These are phyloP conservation scores for Muschampia plurimacula DNA, from an alignment of 2,888 invertebrate species.

Conservation along the genomic window DNA sequence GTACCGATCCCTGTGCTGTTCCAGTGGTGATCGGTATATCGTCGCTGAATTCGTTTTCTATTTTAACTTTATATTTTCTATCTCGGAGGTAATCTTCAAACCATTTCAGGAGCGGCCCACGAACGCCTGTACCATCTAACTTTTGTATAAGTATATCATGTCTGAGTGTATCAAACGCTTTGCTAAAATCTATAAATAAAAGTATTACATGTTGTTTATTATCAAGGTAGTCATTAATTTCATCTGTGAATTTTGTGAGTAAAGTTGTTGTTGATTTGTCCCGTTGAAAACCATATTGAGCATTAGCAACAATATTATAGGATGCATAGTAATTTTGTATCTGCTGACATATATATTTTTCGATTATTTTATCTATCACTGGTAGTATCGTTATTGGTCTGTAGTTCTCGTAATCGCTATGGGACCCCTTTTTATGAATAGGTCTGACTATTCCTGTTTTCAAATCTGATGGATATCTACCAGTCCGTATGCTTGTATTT, in stretches of 20 bases:
- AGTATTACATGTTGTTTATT: conserved; percentile 41
- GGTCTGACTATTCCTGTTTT: conserved; percentile 42
- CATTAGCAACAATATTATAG: conserved; percentile 5
- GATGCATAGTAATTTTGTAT: conserved; percentile 4
- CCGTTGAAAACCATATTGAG: conserved; percentile 16
- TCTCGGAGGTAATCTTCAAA: neutral
- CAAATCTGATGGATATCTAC: conserved; percentile 37
- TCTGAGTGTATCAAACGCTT: neutral
- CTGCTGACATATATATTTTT: neutral
- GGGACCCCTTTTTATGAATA: conserved; percentile 39
- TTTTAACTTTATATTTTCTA: neutral
- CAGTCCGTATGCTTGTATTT: conserved; percentile 27
- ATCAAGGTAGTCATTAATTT: conserved; percentile 36
- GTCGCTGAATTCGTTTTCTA: neutral
- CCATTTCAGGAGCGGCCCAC: neutral
- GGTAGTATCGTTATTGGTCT: conserved; percentile 2
- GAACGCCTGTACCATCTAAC: neutral
- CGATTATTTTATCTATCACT: neutral
- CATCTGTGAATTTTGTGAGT: conserved; percentile 31
- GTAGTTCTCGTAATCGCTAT: neutral
- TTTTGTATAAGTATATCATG: neutral
- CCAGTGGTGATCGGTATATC: no score
- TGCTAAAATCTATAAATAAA: conserved; percentile 43
- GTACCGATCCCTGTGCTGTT: no score
- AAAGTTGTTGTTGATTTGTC: conserved; percentile 45